These are phyloP conservation scores for Harpegnathos saltator DNA, from an alignment of 1,140 invertebrate species.

Conservation along the genomic window DNA sequence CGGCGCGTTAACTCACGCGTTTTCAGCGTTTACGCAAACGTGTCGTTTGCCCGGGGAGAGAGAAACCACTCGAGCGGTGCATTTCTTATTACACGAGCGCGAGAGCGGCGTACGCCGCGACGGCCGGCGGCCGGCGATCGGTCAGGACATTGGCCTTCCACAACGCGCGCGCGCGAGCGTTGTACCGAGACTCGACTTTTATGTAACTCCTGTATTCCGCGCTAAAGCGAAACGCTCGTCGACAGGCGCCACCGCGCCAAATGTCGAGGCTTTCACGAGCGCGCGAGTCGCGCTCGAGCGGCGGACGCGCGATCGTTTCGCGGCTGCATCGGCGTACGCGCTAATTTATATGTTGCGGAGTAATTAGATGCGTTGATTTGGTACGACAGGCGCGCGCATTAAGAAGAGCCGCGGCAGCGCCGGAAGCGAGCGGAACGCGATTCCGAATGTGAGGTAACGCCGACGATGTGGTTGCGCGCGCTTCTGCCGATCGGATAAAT, in stretches of 20 bases:
- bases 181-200: slow-evolving; percentile 77
- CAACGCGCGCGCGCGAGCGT: slow-evolving; percentile 50
- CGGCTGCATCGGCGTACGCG: not conserved
- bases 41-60: slow-evolving; percentile 54
- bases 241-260: slow-evolving; percentile 18
- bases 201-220: slow-evolving; percentile 77
- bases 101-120: slow-evolving; percentile 33
- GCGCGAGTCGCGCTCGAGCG: no score
- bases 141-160: slow-evolving; percentile 84
- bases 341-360: not conserved
- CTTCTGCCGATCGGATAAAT: no score
- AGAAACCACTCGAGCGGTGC: slow-evolving; percentile 51
- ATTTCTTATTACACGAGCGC: slow-evolving; percentile 69
- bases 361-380: slow-evolving; percentile 22
- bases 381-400: not conserved
- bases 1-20: not conserved
- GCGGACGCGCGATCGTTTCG: not conserved
- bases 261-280: slow-evolving; percentile 48
- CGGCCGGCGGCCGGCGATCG: no score
- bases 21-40: slow-evolving; percentile 14
- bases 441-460: slow-evolving; percentile 12
- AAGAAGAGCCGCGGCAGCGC: not conserved
- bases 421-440: not conserved
- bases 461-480: not conserved
- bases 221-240: slow-evolving; percentile 69